These are phyloP conservation scores for Mongoloraphidia duomilia DNA, from an alignment of 2,888 invertebrate species.

Conservation along the genomic window DNA sequence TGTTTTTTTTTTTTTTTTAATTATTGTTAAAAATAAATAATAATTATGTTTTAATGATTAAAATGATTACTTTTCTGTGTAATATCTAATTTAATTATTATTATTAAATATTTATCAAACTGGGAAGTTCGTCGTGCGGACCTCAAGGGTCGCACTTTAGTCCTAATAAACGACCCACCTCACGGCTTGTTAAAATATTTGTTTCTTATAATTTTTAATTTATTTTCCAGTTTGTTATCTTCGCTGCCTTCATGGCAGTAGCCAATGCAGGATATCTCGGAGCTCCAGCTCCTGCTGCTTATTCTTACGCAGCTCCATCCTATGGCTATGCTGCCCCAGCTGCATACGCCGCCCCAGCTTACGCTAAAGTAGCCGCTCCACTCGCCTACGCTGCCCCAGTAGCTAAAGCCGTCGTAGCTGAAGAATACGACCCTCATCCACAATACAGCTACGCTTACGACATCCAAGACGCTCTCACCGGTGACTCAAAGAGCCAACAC, in stretches of 20 bases:
- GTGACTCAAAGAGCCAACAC: slow-evolving; percentile 36
- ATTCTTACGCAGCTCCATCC: not conserved
- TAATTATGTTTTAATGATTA: no score
- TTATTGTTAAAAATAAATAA: no score
- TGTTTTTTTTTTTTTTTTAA: no score
- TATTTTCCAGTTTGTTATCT: slow-evolving; percentile 17
- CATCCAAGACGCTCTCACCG: slow-evolving; percentile 33
- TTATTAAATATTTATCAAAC: no score
- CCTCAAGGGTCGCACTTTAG: no score
- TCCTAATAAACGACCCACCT: no score
- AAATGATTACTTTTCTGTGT: no score
- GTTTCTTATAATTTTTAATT: slow-evolving; percentile 1
- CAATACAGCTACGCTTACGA: slow-evolving; percentile 37
- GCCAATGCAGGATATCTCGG: slow-evolving; percentile 16
- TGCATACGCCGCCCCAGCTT: slow-evolving; percentile 5
- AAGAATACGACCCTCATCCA: slow-evolving; percentile 16
- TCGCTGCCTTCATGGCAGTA: slow-evolving; percentile 19
- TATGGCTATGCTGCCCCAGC: not conserved
- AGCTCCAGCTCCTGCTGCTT: slow-evolving; percentile 1
- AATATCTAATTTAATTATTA: no score
- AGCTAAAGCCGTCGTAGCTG: not conserved
- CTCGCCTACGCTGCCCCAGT: slow-evolving; percentile 1
- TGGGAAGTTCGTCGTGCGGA: no score
- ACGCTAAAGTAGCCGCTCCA: slow-evolving; percentile 6
- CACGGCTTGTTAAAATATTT: no score